Conservation (phyloP, 2,113 vertebrate genomes). For the Gulo gulo region DNA sequence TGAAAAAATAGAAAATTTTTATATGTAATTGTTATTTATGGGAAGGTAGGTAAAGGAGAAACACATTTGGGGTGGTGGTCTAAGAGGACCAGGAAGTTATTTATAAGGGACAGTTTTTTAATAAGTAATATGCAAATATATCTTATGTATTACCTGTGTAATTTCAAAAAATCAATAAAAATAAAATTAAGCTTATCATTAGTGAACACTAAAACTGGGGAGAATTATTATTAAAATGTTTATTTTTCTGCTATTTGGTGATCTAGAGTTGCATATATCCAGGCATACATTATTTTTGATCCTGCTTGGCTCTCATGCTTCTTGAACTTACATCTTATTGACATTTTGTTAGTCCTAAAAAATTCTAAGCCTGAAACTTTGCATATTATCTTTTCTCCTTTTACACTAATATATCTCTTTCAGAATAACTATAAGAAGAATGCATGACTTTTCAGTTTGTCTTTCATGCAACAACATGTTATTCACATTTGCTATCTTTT, state of each 20-base stretch:
- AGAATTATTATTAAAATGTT: not conserved
- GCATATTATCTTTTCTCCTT: not conserved
- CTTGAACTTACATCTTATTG: not conserved
- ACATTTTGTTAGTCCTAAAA: not conserved
- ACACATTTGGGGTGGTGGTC: not conserved
- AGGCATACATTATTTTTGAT: not conserved
- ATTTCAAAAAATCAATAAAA: not conserved
- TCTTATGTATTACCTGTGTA: not conserved
- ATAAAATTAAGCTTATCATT: not conserved
- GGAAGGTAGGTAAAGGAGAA: not conserved
- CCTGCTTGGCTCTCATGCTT: not conserved
- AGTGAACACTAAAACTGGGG: not conserved
- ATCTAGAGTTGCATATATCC: not conserved
- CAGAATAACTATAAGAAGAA: not conserved
- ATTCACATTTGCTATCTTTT: not conserved
- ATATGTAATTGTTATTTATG: not conserved
- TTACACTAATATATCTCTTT: not conserved
- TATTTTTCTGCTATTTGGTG: not conserved
- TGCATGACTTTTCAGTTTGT: not conserved
- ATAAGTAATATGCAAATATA: not conserved
- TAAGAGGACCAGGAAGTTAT: not conserved
- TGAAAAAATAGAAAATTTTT: not conserved
- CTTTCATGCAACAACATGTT: not conserved
- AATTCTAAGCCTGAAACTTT: not conserved
- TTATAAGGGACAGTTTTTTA: not conserved